Evolutionary conservation across 2,113 vertebrate genomes (phyloP), one percentile per base, ranked within the genome.

Genomic region (Chauna torquata): DNA sequence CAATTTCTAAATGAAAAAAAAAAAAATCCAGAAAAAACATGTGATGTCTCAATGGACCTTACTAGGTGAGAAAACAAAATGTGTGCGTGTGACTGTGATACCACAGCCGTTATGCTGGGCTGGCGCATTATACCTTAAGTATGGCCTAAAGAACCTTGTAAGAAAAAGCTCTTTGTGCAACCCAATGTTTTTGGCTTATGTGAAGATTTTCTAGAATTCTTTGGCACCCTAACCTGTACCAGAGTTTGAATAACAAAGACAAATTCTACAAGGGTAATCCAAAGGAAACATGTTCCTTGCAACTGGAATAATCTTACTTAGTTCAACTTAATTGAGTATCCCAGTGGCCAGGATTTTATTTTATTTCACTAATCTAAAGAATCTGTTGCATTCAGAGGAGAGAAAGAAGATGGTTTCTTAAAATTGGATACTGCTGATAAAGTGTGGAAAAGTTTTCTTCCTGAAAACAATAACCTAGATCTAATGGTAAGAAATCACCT

Each of bases 401-500:
- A 87, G 47, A 88, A 96, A 64, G 79, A 94, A 88, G 89, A 92
- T 75, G 61, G 81, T 13, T 97, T 84, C 93, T 97, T 97, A 97
- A 97, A 97, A 97, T 94, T 97, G 72, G 92, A 93, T 98, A 92
- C 82, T 96, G 82, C 82, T 98, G 90, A 97, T 96, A 97, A 97
- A 97, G 82, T 82, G 81, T 83, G 82, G 83, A 98, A 97, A 96
- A 96, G 70, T 96, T 97, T 76, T 96, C 57, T 96, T 97, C 54
- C 76, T 94, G 92, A 98, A 98, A 98, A 98, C 96, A 98, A 98
- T 98, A 98, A 97, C 91, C 93, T 97, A 86, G 88, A 97, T 97
- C 97, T 98, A 98, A 98, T 97, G 96, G 97, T 96, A 98, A 97
- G 97, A 98, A 98, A 98, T 98, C 97, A 97, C 92, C 87, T 96